Conservation (phyloP, 2,797 vertebrate genomes). For the Phyllotis vaccarum region DNA sequence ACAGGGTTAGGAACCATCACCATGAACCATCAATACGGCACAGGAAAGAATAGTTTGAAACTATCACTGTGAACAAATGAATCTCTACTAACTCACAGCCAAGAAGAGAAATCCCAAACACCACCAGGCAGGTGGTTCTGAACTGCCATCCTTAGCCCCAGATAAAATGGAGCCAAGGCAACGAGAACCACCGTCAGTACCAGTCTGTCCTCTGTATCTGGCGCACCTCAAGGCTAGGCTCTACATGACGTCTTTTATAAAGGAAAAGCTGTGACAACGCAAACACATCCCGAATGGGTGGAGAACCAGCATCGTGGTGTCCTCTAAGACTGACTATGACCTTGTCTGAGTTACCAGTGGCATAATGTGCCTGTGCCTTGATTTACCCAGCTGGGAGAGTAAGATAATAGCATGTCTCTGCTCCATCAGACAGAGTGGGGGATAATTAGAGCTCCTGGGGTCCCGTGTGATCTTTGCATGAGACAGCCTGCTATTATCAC, state of each 20-base stretch:
- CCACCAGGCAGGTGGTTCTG: background rate
- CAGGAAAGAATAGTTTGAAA: background rate
- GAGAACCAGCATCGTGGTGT: background rate
- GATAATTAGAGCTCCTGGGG: slow-evolving; percentile 61
- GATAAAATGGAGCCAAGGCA: background rate
- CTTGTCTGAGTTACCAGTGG: slow-evolving; percentile 35
- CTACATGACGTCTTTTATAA: background rate
- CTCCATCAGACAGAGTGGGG: background rate
- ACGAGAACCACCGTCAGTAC: background rate
- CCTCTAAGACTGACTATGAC: background rate
- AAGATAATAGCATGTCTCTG: slow-evolving; percentile 72
- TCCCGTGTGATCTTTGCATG: slow-evolving; percentile 52
- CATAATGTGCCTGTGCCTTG: slow-evolving; percentile 61
- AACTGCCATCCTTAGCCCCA: no score
- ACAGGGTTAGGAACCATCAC: background rate
- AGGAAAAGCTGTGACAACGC: background rate
- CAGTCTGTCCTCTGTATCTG: background rate
- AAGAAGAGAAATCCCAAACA: background rate
- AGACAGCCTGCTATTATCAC: slow-evolving; percentile 77
- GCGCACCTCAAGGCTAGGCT: background rate
- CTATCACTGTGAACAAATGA: background rate
- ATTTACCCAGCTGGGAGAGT: slow-evolving; percentile 73
- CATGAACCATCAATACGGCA: background rate
- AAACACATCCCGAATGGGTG: background rate
- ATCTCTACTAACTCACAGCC: background rate